phyloP scores from a whole-genome alignment of 2,113 vertebrate species.

The Thermophis baileyi region DNA sequence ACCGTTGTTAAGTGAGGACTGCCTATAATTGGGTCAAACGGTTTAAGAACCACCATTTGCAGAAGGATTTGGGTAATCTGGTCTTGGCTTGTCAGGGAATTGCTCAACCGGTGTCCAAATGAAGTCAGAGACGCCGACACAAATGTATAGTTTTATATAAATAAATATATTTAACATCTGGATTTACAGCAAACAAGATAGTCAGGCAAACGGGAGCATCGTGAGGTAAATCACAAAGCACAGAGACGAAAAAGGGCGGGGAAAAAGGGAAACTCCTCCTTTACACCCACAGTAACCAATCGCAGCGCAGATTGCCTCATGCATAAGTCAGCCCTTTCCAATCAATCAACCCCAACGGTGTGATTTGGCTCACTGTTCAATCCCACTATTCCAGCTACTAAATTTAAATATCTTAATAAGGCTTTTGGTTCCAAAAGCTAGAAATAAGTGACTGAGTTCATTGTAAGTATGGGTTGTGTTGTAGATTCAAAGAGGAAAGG shows the following conservation, averaged over 20 bases:
- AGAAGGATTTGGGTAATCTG: background rate
- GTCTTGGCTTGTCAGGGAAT: background rate
- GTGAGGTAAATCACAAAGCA: background rate
- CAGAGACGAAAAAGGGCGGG: background rate
- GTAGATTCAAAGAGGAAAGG: background rate
- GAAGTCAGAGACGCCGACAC: background rate
- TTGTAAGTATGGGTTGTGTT: background rate
- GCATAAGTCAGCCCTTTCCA: background rate
- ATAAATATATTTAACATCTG: too few species aligned
- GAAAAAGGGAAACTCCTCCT: background rate
- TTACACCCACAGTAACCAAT: background rate
- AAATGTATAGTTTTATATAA: background rate
- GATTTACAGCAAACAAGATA: background rate
- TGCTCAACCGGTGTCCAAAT: background rate
- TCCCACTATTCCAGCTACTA: too few species aligned
- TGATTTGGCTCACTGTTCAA: too few species aligned
- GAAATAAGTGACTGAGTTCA: background rate
- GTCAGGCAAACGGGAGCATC: background rate
- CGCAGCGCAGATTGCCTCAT: background rate
- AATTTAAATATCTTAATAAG: background rate
- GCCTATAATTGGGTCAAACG: background rate
- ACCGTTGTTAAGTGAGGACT: background rate
- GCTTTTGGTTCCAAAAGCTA: background rate
- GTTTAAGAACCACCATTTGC: background rate
- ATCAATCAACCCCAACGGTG: background rate